phyloP scores from a whole-genome alignment of 2,113 vertebrate species.

The Raphicerus campestris region DNA sequence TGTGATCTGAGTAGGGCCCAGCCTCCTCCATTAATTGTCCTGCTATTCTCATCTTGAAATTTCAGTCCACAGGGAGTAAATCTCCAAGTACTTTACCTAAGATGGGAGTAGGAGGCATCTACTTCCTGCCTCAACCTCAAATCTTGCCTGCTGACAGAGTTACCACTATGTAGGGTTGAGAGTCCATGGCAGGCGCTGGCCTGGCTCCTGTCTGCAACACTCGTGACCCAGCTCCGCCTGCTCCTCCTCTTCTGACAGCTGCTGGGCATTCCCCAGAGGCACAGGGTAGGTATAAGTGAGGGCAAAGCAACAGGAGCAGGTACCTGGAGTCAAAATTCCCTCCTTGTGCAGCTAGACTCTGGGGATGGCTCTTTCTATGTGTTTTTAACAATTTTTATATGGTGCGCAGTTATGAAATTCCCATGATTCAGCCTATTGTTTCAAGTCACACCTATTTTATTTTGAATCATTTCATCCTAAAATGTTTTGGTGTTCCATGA shows the following conservation, averaged over 20 bases:
- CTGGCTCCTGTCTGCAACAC: rapidly evolving
- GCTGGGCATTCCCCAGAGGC: background rate
- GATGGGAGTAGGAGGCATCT: background rate
- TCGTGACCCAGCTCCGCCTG: rapidly evolving
- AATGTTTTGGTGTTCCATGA: background rate
- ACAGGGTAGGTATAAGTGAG: rapidly evolving
- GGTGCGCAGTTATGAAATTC: background rate
- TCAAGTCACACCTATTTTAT: background rate
- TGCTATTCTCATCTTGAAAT: background rate
- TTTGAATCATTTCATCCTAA: too few relatives aligned
- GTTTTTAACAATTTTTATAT: background rate
- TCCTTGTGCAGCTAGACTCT: background rate
- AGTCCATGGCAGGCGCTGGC: too few relatives aligned
- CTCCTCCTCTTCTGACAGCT: rapidly evolving
- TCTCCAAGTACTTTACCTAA: background rate
- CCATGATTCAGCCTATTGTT: background rate
- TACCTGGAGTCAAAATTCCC: rapidly evolving
- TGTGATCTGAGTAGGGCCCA: background rate
- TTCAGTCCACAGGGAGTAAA: background rate
- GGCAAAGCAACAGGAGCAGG: rapidly evolving
- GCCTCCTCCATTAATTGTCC: background rate
- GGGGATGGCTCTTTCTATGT: background rate
- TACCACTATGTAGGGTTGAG: rapidly evolving
- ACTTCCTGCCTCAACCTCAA: background rate
- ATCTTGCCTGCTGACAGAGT: background rate